Base-by-base conservation (phyloP, 2,888 invertebrate genomes). In the Sinelater perroti region DNA sequence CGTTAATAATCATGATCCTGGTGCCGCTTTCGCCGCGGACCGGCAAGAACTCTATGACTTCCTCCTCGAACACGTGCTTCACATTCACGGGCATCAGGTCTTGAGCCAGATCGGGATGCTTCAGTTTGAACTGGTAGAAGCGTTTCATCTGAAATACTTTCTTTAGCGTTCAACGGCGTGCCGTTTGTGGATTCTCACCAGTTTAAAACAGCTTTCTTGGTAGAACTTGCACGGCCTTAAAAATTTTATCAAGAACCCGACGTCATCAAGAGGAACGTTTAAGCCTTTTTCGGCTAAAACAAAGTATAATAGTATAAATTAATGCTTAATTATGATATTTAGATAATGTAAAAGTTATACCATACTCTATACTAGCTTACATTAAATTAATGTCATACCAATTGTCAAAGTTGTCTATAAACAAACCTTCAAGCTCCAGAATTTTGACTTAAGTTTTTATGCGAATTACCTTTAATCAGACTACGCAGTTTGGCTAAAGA, bases 151-250 rank as follows among this genome's bases (percentile, higher is more conserved):
- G 74, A 11, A 47, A 35, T 6, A 21, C 10, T 16, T 24, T 11
- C 3, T 17, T 40, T 40, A 5, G 3, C 10, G 8, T 17, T 40
- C 3, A n/a, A 8, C 4, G 21, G 14, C 1, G 13, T 6, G 11
- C 2, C 8, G 14, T 3, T 33, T 8, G 14, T 11, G 10, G 26
- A 10, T 44, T 35, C 38, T 51, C 80, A 92, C 89, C 77, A 90
- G 80, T 75, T 86, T 85, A 62, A 89, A 87, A 2, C 94, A 89
- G 66, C 91, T 87, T 45, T 91, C 88, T 0, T 92, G 85, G 72
- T 95, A 91, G 78, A 89, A 95, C 78, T 94, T 93, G 71, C 90
- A 88, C 0, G 94, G 94, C 56, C 95, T 83, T 36, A 95, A 79
- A 73, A 93, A 95, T 76, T 90, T 88, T 56, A 86, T 77, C 36